Evolutionary conservation across 2,888 invertebrate species (phyloP), one percentile per base, ranked within the genome.

Genomic region (Helleia helle): DNA sequence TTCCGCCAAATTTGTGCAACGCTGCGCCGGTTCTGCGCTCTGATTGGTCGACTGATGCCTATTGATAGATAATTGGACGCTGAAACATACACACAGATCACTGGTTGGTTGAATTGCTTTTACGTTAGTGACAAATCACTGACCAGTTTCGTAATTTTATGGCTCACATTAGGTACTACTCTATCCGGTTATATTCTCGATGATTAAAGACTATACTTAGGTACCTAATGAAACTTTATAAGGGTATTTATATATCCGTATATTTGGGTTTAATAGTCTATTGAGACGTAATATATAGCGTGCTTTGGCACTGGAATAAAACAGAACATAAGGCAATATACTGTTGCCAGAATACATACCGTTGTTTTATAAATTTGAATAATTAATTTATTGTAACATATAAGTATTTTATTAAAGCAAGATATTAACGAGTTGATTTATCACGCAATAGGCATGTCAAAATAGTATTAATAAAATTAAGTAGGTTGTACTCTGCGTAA

Each of bases 331-430:
- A 22, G 34, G 8, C 30, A 8, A 17, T 22, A 34, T 34, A 12
- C 22, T 8, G 22, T 22, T 22, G 34, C 11, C 34, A 34, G 22
- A 34, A 34, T 34, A 34, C 34, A 34, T 22, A 22, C 34, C 13
- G 27, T 37, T 37, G 25, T 37, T 15, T 9, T 26, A 14, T 37
- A 14, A 26, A 37, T 26, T 15, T 6, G 25, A 13, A 11, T 27
- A 27, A 27, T 15, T 37, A 15, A 18, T 38, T 6, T 12, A 34
- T 34, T 34, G 12, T 12, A 18, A 22, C 18, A 11, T 18, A 18
- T n/a, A n/a, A n/a, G n/a, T 18, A 18, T 34, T 18, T 31, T 17
- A 3, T 9, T 15, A 18, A 5, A 31, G 12, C 22, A 34, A 34
- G 17, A 18, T 30, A 14, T 11, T 18, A 26, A 1, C 11, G n/a